Evolutionary conservation across 2,797 vertebrate species (phyloP).

Genomic region (Momotus momota): DNA sequence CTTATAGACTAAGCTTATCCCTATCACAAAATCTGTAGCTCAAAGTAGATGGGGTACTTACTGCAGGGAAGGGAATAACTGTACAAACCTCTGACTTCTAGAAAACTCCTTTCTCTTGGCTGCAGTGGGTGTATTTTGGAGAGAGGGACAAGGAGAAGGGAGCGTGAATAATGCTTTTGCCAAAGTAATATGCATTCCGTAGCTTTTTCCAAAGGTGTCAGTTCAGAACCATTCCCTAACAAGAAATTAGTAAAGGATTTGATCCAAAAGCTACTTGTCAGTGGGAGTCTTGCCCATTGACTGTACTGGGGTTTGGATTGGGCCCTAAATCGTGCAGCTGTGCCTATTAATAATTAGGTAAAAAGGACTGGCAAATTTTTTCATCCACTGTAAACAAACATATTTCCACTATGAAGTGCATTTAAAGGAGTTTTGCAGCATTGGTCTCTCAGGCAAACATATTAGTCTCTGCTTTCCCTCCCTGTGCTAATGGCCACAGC

Average conservation of each 20-base stretch:
- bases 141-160: neutral
- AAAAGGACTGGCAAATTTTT: conserved; percentile 39
- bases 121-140: neutral
- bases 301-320: neutral
- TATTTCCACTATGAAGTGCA: conserved; percentile 47
- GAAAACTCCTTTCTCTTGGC: neutral
- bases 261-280: neutral
- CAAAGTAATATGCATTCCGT: neutral
- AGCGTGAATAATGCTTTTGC: neutral
- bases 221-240: neutral
- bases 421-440: conserved; percentile 65
- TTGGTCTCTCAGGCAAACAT: conserved; percentile 69
- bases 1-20: neutral
- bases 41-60: neutral
- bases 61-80: neutral
- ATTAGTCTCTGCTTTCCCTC: conserved; percentile 73
- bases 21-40: neutral
- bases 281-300: neutral
- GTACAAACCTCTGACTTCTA: neutral
- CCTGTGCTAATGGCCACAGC: conserved; percentile 79
- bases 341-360: conserved; percentile 46
- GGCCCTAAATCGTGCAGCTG: neutral
- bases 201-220: neutral
- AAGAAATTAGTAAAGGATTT: neutral
- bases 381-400: conserved; percentile 41